Percentiles rank a stretch among this genome's conserved stretches.
These are phyloP conservation scores for Clostera curtula DNA, from an alignment of 2,888 invertebrate genomes.

Conservation along the genomic window DNA sequence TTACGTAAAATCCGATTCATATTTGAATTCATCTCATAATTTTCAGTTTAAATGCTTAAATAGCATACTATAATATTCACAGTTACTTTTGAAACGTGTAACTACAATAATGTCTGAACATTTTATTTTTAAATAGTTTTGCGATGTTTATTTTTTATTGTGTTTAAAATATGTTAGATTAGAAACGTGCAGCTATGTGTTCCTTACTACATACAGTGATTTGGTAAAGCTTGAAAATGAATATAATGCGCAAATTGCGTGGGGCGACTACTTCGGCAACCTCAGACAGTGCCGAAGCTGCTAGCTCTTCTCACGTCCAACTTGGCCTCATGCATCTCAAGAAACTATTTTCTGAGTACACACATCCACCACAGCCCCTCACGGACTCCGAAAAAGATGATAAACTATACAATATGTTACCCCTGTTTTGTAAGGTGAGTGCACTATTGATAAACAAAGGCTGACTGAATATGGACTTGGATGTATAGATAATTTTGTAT, in stretches of 20 bases:
- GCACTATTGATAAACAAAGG: conserved; percentile 1
- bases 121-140: conserved; percentile 10
- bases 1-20: no score
- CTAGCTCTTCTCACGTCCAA: conserved; percentile 85
- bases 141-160: conserved; percentile 23
- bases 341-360: conserved; percentile 96
- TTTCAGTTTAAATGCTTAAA: no score
- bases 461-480: no score
- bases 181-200: no score
- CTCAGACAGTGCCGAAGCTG: conserved; percentile 73
- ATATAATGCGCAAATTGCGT: conserved; percentile 94
- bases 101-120: conserved; percentile 10
- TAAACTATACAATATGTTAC: conserved; percentile 97
- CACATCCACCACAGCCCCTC: conserved; percentile 88
- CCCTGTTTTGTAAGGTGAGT: conserved; percentile 95
- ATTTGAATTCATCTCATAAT: no score
- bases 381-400: conserved; percentile 90
- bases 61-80: no score
- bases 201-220: no score
- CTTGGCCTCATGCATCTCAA: conserved; percentile 96
- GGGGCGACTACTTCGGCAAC: conserved; percentile 63
- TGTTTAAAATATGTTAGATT: conserved; percentile 11
- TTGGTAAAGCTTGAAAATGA: conserved; percentile 74
- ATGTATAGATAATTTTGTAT: no score
- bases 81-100: conserved; percentile 4